Percentiles rank a stretch among this genome's conserved stretches.
Conservation (phyloP, 2,888 invertebrate species). For the Dione juno region DNA sequence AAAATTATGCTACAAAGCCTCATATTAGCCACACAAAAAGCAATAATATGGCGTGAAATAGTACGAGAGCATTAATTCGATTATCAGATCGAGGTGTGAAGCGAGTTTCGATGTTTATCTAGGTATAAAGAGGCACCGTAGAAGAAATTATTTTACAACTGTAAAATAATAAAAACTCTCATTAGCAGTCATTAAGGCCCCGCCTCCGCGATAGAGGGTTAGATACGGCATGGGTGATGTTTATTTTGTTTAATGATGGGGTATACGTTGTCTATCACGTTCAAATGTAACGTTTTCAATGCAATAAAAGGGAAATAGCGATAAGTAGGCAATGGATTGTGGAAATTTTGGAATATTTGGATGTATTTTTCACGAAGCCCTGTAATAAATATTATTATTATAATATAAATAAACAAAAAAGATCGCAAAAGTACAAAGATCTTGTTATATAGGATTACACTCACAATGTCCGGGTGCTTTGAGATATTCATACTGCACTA, state of each 20-base stretch:
- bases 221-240: slow-evolving; percentile 72
- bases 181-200: slow-evolving; percentile 80
- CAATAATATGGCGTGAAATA: slow-evolving; percentile 82
- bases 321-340: slow-evolving; percentile 1
- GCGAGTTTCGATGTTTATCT: slow-evolving; percentile 83
- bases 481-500: too few relatives aligned
- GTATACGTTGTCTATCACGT: slow-evolving; percentile 59
- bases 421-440: too few relatives aligned
- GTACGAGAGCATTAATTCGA: slow-evolving; percentile 82
- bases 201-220: slow-evolving; percentile 77
- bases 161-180: slow-evolving; percentile 82
- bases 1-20: slow-evolving; percentile 76
- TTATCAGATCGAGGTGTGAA: slow-evolving; percentile 83
- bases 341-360: not conserved
- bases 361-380: not conserved
- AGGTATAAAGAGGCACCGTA: slow-evolving; percentile 80
- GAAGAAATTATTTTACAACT: slow-evolving; percentile 82
- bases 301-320: slow-evolving; percentile 35
- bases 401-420: too few relatives aligned
- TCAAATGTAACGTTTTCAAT: slow-evolving; percentile 40
- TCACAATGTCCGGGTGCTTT: too few relatives aligned
- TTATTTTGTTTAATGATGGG: slow-evolving; percentile 72
- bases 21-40: slow-evolving; percentile 77
- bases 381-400: too few relatives aligned
- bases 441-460: too few relatives aligned